These are phyloP conservation scores for Capitulum mitella DNA, from an alignment of 2,888 invertebrate species.

Conservation along the genomic window DNA sequence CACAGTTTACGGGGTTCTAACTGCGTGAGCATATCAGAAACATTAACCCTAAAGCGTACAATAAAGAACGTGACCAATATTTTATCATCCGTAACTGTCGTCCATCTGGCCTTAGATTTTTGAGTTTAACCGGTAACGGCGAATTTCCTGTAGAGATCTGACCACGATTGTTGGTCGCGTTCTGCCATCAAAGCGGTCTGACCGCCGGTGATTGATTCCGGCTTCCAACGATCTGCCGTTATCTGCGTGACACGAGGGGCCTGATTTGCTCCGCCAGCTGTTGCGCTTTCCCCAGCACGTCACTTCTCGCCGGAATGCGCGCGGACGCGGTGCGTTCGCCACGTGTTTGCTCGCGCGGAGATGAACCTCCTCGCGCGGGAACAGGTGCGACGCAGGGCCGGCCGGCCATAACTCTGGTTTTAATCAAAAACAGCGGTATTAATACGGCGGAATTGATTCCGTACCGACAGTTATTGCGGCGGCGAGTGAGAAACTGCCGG, in stretches of 20 bases:
- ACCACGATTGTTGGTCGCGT: too few relatives aligned
- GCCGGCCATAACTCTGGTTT: background rate
- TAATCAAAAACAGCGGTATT: constrained; percentile 8
- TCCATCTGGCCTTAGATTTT: too few relatives aligned
- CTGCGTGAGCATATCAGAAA: too few relatives aligned
- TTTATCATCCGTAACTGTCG: too few relatives aligned
- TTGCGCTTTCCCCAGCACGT: background rate
- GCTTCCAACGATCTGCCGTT: background rate
- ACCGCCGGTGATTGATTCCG: background rate
- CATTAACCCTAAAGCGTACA: too few relatives aligned
- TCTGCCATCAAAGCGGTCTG: background rate
- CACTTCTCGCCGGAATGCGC: background rate
- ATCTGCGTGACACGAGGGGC: background rate
- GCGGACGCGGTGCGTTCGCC: background rate
- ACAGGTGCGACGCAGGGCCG: background rate
- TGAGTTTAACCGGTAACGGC: too few relatives aligned
- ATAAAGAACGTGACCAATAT: too few relatives aligned
- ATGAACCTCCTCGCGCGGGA: too few relatives aligned
- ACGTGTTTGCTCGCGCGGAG: background rate
- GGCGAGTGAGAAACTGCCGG: background rate
- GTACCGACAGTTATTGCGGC: background rate
- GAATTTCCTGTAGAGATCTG: too few relatives aligned
- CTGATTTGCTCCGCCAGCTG: background rate
- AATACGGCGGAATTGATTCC: constrained; percentile 1
- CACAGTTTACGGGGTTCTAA: too few relatives aligned